Evolutionary conservation across 2,888 invertebrate genomes (phyloP), one percentile per base, ranked within the genome.

Genomic region (Xanthorhoe spadicearia): DNA sequence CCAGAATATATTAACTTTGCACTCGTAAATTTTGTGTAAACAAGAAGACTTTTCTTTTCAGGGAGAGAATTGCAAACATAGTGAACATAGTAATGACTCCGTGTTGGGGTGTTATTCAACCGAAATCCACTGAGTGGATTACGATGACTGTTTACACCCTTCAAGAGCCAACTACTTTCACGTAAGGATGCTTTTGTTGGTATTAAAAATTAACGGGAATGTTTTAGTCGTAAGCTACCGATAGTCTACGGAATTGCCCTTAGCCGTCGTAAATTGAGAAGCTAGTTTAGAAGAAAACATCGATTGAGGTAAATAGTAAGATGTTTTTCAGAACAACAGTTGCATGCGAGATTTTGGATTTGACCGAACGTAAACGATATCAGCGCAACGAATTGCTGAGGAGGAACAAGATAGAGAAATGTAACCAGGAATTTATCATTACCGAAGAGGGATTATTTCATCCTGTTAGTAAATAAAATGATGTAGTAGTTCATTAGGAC

Each of bases 21-120:
- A 13, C 13, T 43, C 10, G 13, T 13, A 1, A 10, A 3, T 43
- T 43, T 43, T 13, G 9, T 13, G 13, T 3, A 7, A 7, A 13
- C 13, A 13, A 43, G 10, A 10, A 43, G 2, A 13, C 13, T 10
- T 9, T 46, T n/a, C 13, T n/a, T 82, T 84, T 43, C 71, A 93
- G 93, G n/a, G 93, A 93, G 73, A 83, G 92, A 72, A 88, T 93
- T 58, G 86, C 90, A 9, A 93, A 92, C 60, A 87, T 93, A 60
- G 77, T 91, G 6, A 92, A 91, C 69, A 81, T 93, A 56, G 90
- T 90, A 17, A 92, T 93, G 90, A 92, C 91, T 7, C 93, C 93
- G 0, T 92, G 92, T 74, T 92, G 92, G 92, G 92, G 93, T 0
- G 87, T 91, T 0, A 82, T 93, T 32, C 87, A 87, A 60, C 90